phyloP scores from a whole-genome alignment of 2,113 vertebrate species.

The Cynoglossus semilaevis region DNA sequence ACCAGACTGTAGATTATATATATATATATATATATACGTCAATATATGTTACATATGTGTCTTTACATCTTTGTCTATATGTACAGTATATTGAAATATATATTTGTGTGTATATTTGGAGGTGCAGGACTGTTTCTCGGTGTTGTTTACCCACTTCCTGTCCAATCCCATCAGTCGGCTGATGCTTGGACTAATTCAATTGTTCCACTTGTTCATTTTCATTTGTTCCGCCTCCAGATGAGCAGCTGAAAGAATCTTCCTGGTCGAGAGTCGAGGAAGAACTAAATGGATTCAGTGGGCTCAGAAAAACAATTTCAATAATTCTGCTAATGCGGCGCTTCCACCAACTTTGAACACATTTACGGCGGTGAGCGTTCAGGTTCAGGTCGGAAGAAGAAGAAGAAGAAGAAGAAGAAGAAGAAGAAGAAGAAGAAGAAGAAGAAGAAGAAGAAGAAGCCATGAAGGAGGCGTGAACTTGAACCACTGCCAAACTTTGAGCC shows the following conservation, averaged over 20 bases:
- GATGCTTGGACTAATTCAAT: slow-evolving; percentile 22
- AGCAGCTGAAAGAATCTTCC: slow-evolving; percentile 40
- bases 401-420: too few relatives aligned
- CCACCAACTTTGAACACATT: background rate
- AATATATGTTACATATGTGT: too few relatives aligned
- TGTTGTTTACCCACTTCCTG: background rate
- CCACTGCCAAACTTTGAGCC: too few relatives aligned
- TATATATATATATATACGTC: too few relatives aligned
- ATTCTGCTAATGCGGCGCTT: slow-evolving; percentile 34
- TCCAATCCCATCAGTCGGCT: background rate
- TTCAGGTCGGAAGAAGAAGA: too few relatives aligned
- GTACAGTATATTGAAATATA: too few relatives aligned
- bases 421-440: too few relatives aligned
- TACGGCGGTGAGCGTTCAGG: slow-evolving; percentile 28
- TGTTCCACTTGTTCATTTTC: slow-evolving; percentile 9
- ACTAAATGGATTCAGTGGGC: slow-evolving; percentile 18
- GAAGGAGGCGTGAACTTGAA: too few relatives aligned
- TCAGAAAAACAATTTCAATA: slow-evolving; percentile 45
- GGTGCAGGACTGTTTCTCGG: background rate
- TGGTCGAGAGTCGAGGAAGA: slow-evolving; percentile 26
- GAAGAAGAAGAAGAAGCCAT: too few relatives aligned
- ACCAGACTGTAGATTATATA: too few relatives aligned
- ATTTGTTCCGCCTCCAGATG: slow-evolving; percentile 3
- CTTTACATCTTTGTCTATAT: too few relatives aligned
- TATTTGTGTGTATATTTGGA: too few relatives aligned